Evolutionary conservation across 2,113 vertebrate genomes (phyloP).

Genomic region (Delphinapterus leucas): DNA sequence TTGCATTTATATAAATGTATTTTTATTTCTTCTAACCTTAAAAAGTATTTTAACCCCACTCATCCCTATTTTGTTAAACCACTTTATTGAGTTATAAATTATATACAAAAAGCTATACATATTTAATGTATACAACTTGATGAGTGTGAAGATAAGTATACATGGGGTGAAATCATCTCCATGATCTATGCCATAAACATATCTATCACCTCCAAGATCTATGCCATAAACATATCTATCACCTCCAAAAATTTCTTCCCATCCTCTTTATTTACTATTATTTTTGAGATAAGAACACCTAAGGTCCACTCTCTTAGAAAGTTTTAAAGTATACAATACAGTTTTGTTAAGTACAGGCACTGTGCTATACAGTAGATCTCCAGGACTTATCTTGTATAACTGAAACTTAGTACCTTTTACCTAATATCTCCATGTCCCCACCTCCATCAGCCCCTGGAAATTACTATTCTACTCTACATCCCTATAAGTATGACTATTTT

Average conservation of each 20-base stretch:
- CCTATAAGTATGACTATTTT: background rate
- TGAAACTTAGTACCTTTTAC: background rate
- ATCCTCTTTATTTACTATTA: no score
- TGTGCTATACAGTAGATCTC: background rate
- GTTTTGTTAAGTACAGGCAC: background rate
- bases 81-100: background rate
- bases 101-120: background rate
- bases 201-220: no score
- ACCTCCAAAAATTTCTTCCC: no score
- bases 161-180: no score
- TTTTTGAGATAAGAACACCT: no score
- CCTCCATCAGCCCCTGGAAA: background rate
- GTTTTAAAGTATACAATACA: background rate
- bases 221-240: no score
- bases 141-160: no score
- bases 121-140: background rate
- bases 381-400: background rate
- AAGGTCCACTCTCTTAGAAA: background rate
- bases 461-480: background rate
- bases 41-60: background rate
- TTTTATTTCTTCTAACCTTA: background rate
- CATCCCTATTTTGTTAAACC: background rate
- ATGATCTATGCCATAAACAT: no score
- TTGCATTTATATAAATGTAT: background rate
- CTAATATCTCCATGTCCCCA: background rate